phyloP scores from a whole-genome alignment of 2,888 invertebrate genomes.

The Quadroppia sp. region DNA sequence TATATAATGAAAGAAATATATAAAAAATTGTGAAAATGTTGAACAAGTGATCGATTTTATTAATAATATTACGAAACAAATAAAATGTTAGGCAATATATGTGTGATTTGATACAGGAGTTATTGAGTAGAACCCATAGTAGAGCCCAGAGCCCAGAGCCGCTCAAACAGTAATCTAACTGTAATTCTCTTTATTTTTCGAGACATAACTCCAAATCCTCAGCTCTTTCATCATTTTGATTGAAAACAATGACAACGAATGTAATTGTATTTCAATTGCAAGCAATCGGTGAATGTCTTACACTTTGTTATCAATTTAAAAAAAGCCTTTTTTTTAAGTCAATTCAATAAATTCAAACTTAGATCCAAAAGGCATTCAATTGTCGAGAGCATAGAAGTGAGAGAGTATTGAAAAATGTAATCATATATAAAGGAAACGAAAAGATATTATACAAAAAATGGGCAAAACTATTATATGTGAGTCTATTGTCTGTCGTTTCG shows the following conservation, averaged over 20 bases:
- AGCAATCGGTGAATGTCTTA: not conserved
- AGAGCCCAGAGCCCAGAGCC: not conserved
- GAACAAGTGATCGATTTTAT: too few relatives aligned
- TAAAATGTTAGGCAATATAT: too few relatives aligned
- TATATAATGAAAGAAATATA: too few relatives aligned
- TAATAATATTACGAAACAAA: too few relatives aligned
- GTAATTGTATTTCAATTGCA: conserved; percentile 23
- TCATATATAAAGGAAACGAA: not conserved
- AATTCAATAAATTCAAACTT: conserved; percentile 6
- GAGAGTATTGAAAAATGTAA: not conserved
- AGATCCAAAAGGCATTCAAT: not conserved
- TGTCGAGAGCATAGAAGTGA: conserved; percentile 5
- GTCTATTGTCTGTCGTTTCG: not conserved
- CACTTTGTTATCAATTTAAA: not conserved
- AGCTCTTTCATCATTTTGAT: conserved; percentile 30
- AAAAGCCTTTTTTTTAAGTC: not conserved
- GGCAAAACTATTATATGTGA: not conserved
- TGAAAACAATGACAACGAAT: conserved; percentile 23
- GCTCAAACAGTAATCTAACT: not conserved
- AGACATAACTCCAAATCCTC: not conserved
- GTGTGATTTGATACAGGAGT: not conserved
- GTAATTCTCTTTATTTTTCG: not conserved
- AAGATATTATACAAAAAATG: not conserved
- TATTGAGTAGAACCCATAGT: not conserved
- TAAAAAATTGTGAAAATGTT: too few relatives aligned